phyloP scores from a whole-genome alignment of 1,140 invertebrate species.

The Diabrotica undecimpunctata region DNA sequence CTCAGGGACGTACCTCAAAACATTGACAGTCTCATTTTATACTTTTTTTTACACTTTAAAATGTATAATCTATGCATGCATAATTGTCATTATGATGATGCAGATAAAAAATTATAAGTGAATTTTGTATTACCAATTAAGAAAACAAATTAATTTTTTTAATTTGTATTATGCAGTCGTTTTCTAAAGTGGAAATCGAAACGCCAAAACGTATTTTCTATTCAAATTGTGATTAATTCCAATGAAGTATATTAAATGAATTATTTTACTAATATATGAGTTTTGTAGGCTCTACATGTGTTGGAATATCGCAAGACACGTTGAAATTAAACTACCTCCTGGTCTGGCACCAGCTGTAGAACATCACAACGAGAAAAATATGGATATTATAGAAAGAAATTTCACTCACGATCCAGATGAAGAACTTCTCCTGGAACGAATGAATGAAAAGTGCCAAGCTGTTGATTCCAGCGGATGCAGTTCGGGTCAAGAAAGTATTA shows the following conservation, averaged over 20 bases:
- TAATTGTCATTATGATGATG: no score
- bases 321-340: constrained; percentile 56
- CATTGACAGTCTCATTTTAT: no score
- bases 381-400: constrained; percentile 19
- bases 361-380: constrained; percentile 27
- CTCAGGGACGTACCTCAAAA: no score
- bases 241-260: no score
- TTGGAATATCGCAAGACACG: constrained; percentile 53
- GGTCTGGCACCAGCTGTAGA: constrained; percentile 46
- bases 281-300: constrained; percentile 49
- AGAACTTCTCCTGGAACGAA: constrained; percentile 45
- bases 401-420: constrained; percentile 34
- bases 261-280: background rate
- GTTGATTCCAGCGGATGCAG: constrained; percentile 58
- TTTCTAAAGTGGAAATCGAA: no score
- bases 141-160: no score
- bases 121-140: no score
- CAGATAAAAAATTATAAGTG: no score
- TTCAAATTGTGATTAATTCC: background rate
- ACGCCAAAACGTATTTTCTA: no score
- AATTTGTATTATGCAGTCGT: no score
- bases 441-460: constrained; percentile 48
- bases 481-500: constrained; percentile 56
- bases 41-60: no score
- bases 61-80: no score